Percentiles rank a stretch among this genome's conserved stretches.
These are phyloP conservation scores for Chironomus tepperi DNA, from an alignment of 1,140 invertebrate genomes.

Conservation along the genomic window DNA sequence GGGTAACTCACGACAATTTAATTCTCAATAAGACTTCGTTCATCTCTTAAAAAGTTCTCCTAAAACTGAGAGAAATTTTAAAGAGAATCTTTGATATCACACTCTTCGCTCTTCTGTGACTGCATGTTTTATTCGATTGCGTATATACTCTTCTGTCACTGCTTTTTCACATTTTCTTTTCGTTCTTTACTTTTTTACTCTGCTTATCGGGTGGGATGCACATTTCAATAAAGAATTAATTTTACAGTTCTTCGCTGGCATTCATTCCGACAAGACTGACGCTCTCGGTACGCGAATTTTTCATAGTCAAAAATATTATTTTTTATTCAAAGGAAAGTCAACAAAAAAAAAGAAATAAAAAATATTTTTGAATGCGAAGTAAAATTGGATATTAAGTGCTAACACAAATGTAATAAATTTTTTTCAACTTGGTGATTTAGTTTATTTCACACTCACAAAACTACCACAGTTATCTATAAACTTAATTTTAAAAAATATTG, in stretches of 20 bases:
- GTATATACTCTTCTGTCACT: neutral
- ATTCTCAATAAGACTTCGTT: neutral
- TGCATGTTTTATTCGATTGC: neutral
- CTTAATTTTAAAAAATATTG: too few relatives aligned
- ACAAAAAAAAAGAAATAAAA: too few relatives aligned
- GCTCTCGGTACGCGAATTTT: neutral
- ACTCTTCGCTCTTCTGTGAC: neutral
- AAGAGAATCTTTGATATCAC: neutral
- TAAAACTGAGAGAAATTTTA: neutral
- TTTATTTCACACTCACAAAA: too few relatives aligned
- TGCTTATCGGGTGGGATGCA: constrained; percentile 17
- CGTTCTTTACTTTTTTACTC: neutral
- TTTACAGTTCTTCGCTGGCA: constrained; percentile 13
- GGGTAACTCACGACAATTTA: neutral
- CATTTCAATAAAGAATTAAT: constrained; percentile 22
- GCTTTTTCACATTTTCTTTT: neutral
- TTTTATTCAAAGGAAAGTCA: too few relatives aligned
- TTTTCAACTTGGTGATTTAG: too few relatives aligned
- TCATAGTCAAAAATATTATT: too few relatives aligned
- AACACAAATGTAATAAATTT: too few relatives aligned
- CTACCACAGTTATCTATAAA: too few relatives aligned
- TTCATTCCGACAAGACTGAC: neutral
- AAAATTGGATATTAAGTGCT: too few relatives aligned
- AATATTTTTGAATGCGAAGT: too few relatives aligned
- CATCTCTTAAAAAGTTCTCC: neutral